Conservation (phyloP, 2,113 vertebrate species). For the Galemys pyrenaicus region DNA sequence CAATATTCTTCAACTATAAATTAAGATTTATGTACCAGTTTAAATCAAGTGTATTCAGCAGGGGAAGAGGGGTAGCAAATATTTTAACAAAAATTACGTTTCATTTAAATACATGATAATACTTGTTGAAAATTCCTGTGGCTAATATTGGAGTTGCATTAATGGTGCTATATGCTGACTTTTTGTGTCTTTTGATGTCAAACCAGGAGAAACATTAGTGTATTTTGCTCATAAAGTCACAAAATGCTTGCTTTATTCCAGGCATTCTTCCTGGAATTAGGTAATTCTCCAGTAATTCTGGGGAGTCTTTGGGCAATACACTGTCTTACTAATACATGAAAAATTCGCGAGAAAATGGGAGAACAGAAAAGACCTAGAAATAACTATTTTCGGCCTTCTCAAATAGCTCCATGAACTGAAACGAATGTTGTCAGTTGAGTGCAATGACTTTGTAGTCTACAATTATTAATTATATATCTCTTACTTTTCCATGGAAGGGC, state of each 20-base stretch:
- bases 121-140: neutral
- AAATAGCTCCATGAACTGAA: neutral
- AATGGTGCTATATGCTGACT: accelerated
- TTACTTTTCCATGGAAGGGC: neutral
- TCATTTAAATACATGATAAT: neutral
- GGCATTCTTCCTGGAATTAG: neutral
- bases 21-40: neutral
- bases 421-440: neutral
- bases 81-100: neutral
- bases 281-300: neutral
- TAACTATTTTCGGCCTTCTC: neutral
- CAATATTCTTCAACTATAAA: neutral
- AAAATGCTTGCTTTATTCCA: neutral
- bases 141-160: neutral
- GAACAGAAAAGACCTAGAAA: neutral
- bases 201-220: neutral
- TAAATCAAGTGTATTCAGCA: neutral
- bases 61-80: neutral
- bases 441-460: neutral
- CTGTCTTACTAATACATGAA: neutral
- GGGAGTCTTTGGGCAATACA: neutral
- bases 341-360: neutral
- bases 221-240: neutral
- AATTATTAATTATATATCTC: neutral
- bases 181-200: neutral